Evolutionary conservation across 1,140 invertebrate genomes (phyloP).

Genomic region (Hypsibius dujardini): DNA sequence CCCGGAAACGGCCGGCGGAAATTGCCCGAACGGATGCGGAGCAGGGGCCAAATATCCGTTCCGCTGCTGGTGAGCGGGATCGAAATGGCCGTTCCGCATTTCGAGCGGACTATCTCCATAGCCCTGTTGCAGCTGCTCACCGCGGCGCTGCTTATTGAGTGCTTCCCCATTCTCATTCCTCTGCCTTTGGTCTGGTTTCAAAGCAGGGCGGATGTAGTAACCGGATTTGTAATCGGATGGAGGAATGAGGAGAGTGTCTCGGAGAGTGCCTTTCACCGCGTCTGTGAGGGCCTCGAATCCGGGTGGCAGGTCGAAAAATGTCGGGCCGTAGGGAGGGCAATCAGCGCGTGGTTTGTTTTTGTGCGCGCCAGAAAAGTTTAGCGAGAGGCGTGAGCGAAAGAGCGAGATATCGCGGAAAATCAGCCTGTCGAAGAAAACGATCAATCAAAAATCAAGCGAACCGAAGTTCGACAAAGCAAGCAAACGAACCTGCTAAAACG

Average conservation of each 20-base stretch:
- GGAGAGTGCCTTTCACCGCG: not conserved
- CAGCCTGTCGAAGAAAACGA: too few species aligned
- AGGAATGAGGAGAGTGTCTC: not conserved
- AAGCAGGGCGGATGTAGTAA: not conserved
- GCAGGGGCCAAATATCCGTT: slow-evolving; percentile 8
- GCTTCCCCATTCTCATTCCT: not conserved
- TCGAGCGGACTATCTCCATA: too few species aligned
- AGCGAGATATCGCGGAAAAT: not conserved
- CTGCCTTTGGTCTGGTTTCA: not conserved
- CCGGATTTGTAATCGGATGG: not conserved
- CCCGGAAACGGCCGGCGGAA: too few species aligned
- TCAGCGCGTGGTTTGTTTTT: not conserved
- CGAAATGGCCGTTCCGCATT: not conserved
- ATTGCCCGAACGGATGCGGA: not conserved
- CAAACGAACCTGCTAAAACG: too few species aligned
- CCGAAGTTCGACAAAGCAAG: too few species aligned
- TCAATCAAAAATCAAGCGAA: too few species aligned
- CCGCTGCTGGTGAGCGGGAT: not conserved
- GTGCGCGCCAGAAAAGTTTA: not conserved
- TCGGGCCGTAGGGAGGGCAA: not conserved
- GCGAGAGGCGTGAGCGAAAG: not conserved
- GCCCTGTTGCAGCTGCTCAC: too few species aligned
- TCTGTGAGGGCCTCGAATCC: not conserved
- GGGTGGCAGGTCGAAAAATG: not conserved
- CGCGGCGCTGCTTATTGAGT: not conserved